Percentiles rank a stretch among this genome's conserved stretches.
Evolutionary conservation across 2,888 invertebrate genomes (phyloP).

Genomic region (Myathropa florea): DNA sequence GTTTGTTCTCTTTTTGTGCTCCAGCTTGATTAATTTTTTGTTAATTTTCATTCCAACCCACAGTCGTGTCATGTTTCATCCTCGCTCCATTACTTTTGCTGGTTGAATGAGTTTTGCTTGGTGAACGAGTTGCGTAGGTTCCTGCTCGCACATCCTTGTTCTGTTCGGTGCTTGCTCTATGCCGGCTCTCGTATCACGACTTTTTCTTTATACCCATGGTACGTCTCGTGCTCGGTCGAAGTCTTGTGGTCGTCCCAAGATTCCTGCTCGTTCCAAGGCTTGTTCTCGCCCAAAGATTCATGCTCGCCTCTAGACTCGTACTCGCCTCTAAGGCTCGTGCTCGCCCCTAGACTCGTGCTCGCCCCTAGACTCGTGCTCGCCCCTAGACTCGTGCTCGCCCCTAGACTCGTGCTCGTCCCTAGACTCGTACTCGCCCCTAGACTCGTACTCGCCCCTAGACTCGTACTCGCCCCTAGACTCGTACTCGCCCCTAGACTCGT

Average conservation of each 20-base stretch:
- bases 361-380: neutral
- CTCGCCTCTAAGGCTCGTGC: neutral
- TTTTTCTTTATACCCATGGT: no score
- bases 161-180: no score
- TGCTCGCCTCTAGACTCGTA: neutral
- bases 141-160: no score
- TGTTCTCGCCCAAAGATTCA: neutral
- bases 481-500: neutral
- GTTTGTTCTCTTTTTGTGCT: no score
- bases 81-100: neutral
- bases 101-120: neutral
- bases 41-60: no score
- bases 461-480: neutral
- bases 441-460: no score
- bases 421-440: neutral
- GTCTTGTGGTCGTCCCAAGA: neutral
- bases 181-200: no score
- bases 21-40: no score
- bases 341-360: neutral
- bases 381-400: neutral
- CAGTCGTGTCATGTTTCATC: neutral
- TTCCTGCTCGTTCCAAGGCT: neutral
- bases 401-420: neutral
- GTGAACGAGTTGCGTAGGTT: neutral
- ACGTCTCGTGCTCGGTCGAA: neutral